These are phyloP conservation scores for Eudasyphora cyanicolor DNA, from an alignment of 2,888 invertebrate genomes.

Conservation along the genomic window DNA sequence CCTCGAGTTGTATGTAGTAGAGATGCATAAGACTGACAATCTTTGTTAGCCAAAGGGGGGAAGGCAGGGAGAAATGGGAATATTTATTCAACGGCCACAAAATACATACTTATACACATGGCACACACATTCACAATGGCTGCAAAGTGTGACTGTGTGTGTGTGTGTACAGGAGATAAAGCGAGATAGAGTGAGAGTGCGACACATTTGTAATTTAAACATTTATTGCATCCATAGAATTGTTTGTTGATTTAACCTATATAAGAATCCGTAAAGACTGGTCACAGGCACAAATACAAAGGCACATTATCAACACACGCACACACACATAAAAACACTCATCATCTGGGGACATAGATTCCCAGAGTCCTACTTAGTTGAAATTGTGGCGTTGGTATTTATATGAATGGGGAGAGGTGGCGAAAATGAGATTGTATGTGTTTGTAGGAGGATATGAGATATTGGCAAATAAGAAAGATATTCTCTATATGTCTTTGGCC, in stretches of 20 bases:
- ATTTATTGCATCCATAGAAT: conserved; percentile 63
- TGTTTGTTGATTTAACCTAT: conserved; percentile 64
- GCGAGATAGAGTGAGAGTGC: not conserved
- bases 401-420: not conserved
- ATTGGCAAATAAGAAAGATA: not conserved
- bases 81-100: conserved; percentile 19
- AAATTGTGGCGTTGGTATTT: too few species aligned
- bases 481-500: not conserved
- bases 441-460: not conserved
- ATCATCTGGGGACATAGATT: not conserved
- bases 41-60: too few species aligned
- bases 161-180: too few species aligned
- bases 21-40: too few species aligned
- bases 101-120: conserved; percentile 14
- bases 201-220: conserved; percentile 55
- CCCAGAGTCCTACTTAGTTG: not conserved
- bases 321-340: too few species aligned
- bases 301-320: not conserved
- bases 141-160: not conserved
- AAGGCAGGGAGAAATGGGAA: too few species aligned
- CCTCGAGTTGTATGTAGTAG: not conserved
- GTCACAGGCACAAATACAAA: conserved; percentile 39
- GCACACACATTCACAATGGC: conserved; percentile 23
- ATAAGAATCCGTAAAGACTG: conserved; percentile 43
- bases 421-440: not conserved